A percentile compares a stretch with the other conserved stretches of the same genome.
phyloP scores from a whole-genome alignment of 2,113 vertebrate genomes.

The Dasyurus viverrinus region DNA sequence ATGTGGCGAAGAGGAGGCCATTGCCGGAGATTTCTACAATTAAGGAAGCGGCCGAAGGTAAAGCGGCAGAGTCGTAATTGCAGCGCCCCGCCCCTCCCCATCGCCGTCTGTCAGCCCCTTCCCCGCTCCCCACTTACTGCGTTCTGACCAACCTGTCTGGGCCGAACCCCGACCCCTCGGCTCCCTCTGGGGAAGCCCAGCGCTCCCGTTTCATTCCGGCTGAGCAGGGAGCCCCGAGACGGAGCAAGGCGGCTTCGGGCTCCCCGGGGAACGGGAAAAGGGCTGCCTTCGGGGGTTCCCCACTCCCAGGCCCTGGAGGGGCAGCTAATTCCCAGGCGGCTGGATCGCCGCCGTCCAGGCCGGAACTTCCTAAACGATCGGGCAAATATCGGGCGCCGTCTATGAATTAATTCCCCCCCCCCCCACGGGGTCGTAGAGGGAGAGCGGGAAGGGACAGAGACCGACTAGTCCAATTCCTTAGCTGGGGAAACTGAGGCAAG shows the following conservation, averaged over 20 bases:
- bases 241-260: not conserved
- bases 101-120: not conserved
- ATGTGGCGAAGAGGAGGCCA: constrained; percentile 83
- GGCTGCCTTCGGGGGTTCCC: not conserved
- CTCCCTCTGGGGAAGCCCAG: not conserved
- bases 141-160: not conserved
- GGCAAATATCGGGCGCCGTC: not conserved
- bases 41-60: constrained; percentile 74
- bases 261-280: not conserved
- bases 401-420: not conserved
- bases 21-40: constrained; percentile 71
- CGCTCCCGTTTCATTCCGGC: not conserved
- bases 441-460: not conserved
- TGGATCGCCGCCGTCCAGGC: not conserved
- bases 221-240: not conserved
- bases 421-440: not conserved
- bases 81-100: not conserved
- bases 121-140: not conserved
- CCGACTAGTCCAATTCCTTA: not conserved
- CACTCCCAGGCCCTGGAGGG: too few relatives aligned
- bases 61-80: constrained; percentile 60
- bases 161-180: not conserved
- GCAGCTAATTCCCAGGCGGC: not conserved
- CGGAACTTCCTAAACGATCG: not conserved
- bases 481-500: not conserved